These are phyloP conservation scores for Actinia equina DNA, from an alignment of 64 coral and sea anemone species.

Conservation along the genomic window DNA sequence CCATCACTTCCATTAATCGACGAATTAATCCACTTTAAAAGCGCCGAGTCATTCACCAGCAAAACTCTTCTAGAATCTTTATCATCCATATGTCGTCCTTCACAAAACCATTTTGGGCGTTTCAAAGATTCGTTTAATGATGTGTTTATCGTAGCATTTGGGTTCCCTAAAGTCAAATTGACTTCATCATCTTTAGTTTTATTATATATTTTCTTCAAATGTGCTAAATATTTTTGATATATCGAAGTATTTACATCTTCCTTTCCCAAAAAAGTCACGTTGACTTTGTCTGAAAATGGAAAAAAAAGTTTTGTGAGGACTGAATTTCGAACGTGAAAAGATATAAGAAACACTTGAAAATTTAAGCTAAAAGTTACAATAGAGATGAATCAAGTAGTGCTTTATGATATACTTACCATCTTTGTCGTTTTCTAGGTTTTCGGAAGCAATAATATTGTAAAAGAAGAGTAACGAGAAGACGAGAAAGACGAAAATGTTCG, in stretches of 20 bases:
- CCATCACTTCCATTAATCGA: constrained; percentile 63
- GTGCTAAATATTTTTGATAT: not conserved
- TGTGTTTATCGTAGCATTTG: not conserved
- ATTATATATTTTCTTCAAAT: not conserved
- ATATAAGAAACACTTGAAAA: not conserved
- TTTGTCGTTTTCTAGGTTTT: not conserved
- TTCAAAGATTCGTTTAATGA: not conserved
- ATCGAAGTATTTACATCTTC: not conserved
- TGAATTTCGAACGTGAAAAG: not conserved
- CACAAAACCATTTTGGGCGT: constrained; percentile 76
- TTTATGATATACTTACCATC: not conserved
- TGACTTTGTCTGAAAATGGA: not conserved
- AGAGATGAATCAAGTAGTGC: not conserved
- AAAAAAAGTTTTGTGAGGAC: not conserved
- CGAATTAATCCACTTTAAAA: constrained; percentile 59
- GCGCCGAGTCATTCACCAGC: constrained; percentile 33
- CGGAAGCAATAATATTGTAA: not conserved
- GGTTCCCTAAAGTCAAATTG: not conserved
- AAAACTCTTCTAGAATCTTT: constrained; percentile 47
- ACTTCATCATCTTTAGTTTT: not conserved
- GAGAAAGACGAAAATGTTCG: not conserved
- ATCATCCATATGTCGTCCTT: constrained; percentile 39
- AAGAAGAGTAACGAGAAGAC: not conserved
- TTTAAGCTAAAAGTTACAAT: not conserved
- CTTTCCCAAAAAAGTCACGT: not conserved